phyloP scores from a whole-genome alignment of 2,888 invertebrate species.

The Synanthedon tipuliformis region DNA sequence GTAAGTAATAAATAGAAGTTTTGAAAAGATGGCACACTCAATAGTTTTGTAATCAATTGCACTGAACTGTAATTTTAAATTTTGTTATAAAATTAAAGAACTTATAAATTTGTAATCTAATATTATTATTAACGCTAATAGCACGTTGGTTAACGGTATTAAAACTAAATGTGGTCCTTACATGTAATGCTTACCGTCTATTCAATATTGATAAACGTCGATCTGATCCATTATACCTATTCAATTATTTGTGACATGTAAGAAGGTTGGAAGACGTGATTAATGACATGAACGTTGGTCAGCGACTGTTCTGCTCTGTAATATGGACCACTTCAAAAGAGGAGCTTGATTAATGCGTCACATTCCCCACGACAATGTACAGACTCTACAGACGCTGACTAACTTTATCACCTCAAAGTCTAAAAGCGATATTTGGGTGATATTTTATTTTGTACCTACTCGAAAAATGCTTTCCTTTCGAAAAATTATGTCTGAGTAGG shows the following conservation, averaged over 20 bases:
- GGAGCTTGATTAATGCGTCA: constrained; percentile 37
- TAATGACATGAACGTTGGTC: constrained; percentile 38
- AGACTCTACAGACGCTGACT: constrained; percentile 29
- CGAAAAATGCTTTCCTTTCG: too few species aligned
- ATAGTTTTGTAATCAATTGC: too few species aligned
- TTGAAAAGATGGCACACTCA: too few species aligned
- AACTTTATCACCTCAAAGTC: not conserved
- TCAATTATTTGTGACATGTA: constrained; percentile 20
- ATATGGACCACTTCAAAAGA: constrained; percentile 49
- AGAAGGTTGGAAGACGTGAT: constrained; percentile 43
- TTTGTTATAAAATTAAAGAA: too few species aligned
- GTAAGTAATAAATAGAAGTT: too few species aligned
- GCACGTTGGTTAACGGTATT: too few species aligned
- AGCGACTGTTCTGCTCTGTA: constrained; percentile 14
- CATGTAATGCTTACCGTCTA: not conserved
- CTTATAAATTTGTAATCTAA: too few species aligned
- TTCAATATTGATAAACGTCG: not conserved
- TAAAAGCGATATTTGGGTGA: not conserved
- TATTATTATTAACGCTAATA: too few species aligned
- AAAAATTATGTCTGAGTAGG: too few species aligned
- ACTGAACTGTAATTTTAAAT: too few species aligned
- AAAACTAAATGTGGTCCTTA: too few species aligned
- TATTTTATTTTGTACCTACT: too few species aligned
- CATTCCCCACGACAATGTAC: constrained; percentile 42
- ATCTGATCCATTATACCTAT: not conserved